These are phyloP conservation scores for Glaucopsyche alexis DNA, from an alignment of 2,888 invertebrate species.

Conservation along the genomic window DNA sequence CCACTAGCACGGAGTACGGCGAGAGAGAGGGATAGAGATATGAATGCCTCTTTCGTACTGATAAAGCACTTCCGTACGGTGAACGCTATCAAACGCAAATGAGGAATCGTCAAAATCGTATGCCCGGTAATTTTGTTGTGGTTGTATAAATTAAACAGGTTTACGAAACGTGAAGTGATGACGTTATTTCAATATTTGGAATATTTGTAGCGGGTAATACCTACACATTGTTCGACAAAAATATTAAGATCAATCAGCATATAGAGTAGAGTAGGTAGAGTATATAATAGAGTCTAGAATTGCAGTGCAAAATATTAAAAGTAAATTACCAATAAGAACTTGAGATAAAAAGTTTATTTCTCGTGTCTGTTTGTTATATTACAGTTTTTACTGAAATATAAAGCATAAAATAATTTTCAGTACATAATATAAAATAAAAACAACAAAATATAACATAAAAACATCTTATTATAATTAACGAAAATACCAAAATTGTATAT, in stretches of 20 bases:
- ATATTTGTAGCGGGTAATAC: neutral
- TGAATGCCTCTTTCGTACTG: neutral
- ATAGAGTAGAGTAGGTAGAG: too few relatives aligned
- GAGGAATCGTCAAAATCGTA: neutral
- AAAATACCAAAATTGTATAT: too few relatives aligned
- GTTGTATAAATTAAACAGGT: neutral
- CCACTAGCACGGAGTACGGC: neutral
- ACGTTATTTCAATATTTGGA: neutral
- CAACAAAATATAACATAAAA: too few relatives aligned
- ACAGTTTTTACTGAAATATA: too few relatives aligned
- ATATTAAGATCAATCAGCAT: neutral
- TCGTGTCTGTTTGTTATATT: too few relatives aligned
- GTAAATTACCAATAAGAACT: neutral
- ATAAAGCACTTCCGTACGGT: constrained; percentile 20
- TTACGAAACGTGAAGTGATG: neutral
- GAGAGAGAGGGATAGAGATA: neutral
- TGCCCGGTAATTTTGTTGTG: constrained; percentile 1
- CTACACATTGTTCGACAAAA: neutral
- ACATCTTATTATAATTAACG: too few relatives aligned
- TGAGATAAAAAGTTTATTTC: neutral
- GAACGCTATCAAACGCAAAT: neutral
- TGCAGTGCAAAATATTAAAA: neutral
- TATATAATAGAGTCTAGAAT: neutral
- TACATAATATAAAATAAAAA: too few relatives aligned
- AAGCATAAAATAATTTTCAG: too few relatives aligned